phyloP scores from a whole-genome alignment of 1,140 invertebrate genomes.

The Drosophila arawakana region DNA sequence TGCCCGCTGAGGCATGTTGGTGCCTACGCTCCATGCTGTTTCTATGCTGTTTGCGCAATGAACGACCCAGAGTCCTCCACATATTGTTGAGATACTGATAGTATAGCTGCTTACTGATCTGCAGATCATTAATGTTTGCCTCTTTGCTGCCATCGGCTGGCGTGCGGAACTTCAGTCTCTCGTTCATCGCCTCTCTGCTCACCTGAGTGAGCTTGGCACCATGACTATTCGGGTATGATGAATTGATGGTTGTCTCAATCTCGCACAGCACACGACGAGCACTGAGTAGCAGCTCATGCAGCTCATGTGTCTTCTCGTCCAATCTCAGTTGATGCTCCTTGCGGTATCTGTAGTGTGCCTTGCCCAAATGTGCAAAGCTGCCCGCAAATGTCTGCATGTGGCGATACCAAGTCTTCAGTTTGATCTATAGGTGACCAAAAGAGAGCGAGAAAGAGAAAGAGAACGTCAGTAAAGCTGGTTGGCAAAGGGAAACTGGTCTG shows the following conservation, averaged over 20 bases:
- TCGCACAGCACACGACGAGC: conserved; percentile 69
- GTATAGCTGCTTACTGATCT: conserved; percentile 68
- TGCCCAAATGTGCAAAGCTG: conserved; percentile 70
- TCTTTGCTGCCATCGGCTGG: conserved; percentile 58
- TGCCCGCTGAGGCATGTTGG: neutral
- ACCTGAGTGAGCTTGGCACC: conserved; percentile 58
- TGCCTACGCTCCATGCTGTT: conserved; percentile 13
- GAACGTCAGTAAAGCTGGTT: conserved; percentile 5
- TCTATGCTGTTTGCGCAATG: conserved; percentile 32
- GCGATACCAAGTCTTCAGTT: conserved; percentile 75
- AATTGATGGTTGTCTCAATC: conserved; percentile 71
- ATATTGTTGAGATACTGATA: conserved; percentile 62
- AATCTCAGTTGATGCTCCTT: conserved; percentile 56
- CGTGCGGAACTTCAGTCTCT: conserved; percentile 61
- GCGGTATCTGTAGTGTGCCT: conserved; percentile 68
- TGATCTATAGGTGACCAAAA: conserved; percentile 44
- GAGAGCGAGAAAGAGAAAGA: neutral
- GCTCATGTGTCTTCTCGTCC: conserved; percentile 52
- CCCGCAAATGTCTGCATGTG: conserved; percentile 72
- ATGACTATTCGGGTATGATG: conserved; percentile 64
- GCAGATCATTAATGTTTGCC: conserved; percentile 54
- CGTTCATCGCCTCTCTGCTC: conserved; percentile 57
- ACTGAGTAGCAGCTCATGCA: conserved; percentile 65
- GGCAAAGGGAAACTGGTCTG: conserved; percentile 55
- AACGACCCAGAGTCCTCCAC: conserved; percentile 43